These are phyloP conservation scores for Bujurquina vittata DNA, from an alignment of 2,113 vertebrate genomes.

Conservation along the genomic window DNA sequence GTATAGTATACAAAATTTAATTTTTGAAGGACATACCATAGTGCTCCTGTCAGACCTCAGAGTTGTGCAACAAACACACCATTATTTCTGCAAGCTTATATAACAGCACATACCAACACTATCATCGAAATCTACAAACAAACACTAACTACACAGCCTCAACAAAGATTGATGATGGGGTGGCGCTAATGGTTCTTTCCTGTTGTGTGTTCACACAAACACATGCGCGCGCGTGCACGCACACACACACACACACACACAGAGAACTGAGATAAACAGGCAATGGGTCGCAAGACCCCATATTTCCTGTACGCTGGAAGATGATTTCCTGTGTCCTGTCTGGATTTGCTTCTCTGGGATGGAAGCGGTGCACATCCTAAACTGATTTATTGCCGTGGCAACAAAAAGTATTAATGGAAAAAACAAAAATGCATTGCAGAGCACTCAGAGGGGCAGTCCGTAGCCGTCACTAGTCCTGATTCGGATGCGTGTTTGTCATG, in stretches of 20 bases:
- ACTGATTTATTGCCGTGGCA: slow-evolving; percentile 24
- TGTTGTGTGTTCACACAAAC: slow-evolving; percentile 7
- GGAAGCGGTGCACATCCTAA: slow-evolving; percentile 28
- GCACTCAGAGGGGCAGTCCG: not conserved
- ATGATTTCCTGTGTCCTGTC: slow-evolving; percentile 65
- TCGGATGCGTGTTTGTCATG: not conserved
- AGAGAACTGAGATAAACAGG: slow-evolving; percentile 32
- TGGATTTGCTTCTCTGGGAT: slow-evolving; percentile 26
- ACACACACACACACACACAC: not conserved
- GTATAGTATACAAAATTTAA: not conserved
- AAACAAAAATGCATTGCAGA: not conserved
- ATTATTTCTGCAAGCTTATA: not conserved
- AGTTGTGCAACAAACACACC: not conserved
- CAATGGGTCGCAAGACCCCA: slow-evolving; percentile 53
- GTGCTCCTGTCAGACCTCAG: not conserved
- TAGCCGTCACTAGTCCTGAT: not conserved
- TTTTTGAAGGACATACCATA: not conserved
- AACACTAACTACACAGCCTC: not conserved
- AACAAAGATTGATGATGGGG: slow-evolving; percentile 32
- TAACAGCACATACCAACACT: not conserved
- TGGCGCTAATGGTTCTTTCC: slow-evolving; percentile 45
- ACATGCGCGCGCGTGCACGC: not conserved
- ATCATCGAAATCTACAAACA: slow-evolving; percentile 7
- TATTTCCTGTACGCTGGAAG: slow-evolving; percentile 53
- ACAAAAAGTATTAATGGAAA: not conserved